phyloP scores from a whole-genome alignment of 2,888 invertebrate species.

The Rhyacophila evoluta region DNA sequence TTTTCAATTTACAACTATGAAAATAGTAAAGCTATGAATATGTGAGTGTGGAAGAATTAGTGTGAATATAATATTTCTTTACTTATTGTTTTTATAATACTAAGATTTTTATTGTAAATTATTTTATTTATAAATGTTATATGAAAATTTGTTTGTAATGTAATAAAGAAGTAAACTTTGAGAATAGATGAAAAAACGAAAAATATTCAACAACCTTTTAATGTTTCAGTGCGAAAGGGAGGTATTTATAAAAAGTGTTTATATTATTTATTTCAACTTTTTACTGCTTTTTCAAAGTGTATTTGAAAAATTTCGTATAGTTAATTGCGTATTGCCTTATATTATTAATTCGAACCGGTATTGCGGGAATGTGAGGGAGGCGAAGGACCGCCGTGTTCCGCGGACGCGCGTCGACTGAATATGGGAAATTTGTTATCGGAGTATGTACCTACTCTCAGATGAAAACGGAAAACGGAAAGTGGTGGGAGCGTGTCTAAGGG shows the following conservation, averaged over 20 bases:
- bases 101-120: too few species aligned
- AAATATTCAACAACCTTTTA: neutral
- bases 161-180: too few species aligned
- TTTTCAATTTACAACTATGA: too few species aligned
- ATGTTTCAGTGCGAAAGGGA: neutral
- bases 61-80: too few species aligned
- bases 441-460: constrained; percentile 24
- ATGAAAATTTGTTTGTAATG: too few species aligned
- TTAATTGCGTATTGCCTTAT: constrained; percentile 19
- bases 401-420: constrained; percentile 21
- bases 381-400: constrained; percentile 15
- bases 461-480: constrained; percentile 20
- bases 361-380: neutral
- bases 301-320: neutral
- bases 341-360: constrained; percentile 24
- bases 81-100: too few species aligned
- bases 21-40: too few species aligned
- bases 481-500: neutral
- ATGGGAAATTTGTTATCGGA: constrained; percentile 24
- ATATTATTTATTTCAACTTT: neutral
- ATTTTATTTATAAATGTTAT: too few species aligned
- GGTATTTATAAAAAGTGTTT: neutral
- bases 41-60: too few species aligned
- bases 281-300: neutral
- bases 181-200: too few species aligned